Evolutionary conservation across 2,113 vertebrate genomes (phyloP).

Genomic region (Serranochromis macrocephalus): DNA sequence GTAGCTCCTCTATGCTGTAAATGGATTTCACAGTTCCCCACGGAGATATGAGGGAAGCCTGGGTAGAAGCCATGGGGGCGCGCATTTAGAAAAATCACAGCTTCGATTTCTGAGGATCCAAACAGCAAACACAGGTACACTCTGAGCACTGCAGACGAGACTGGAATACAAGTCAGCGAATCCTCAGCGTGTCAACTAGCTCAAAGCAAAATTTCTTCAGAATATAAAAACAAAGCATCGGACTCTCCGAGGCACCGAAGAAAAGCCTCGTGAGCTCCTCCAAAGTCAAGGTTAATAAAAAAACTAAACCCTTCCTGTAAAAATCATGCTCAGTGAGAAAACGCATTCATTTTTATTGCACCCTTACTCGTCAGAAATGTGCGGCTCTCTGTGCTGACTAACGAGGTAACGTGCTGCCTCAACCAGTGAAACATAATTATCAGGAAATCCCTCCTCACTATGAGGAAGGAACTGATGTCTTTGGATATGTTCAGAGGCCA

Average conservation of each 20-base stretch:
- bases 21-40: constrained; percentile 47
- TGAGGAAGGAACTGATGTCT: background rate
- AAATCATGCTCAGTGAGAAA: background rate
- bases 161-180: background rate
- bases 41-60: constrained; percentile 31
- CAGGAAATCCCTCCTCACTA: background rate
- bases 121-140: constrained; percentile 17
- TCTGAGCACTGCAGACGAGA: background rate
- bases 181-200: background rate
- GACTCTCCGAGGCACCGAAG: background rate
- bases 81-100: constrained; percentile 36
- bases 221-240: background rate
- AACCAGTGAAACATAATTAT: background rate
- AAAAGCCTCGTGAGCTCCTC: background rate
- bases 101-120: constrained; percentile 13
- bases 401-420: background rate
- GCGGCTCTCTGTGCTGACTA: background rate
- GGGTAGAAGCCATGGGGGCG: background rate
- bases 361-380: background rate
- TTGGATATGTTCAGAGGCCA: background rate
- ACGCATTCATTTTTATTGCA: background rate
- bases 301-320: background rate
- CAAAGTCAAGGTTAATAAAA: background rate
- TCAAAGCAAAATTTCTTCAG: background rate
- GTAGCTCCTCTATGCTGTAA: constrained; percentile 25